Conservation (phyloP, 1,140 invertebrate genomes). For the Leptinotarsa lineolata region DNA sequence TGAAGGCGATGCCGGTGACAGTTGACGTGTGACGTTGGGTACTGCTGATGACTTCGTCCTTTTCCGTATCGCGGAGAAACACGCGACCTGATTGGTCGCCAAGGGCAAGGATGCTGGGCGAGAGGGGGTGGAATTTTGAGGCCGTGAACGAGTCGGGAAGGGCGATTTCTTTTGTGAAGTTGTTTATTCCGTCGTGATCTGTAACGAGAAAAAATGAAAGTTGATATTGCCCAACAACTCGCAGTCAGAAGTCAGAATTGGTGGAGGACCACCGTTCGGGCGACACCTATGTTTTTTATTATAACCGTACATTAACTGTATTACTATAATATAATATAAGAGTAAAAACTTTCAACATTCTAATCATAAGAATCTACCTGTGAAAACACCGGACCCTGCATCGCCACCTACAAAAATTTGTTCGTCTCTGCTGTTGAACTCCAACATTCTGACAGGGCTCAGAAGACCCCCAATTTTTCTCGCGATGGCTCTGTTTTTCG, state of each 20-base stretch:
- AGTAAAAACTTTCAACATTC: neutral
- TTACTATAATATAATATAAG: no score
- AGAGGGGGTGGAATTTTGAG: slow-evolving; percentile 34
- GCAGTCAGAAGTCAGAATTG: neutral
- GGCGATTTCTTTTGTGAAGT: slow-evolving; percentile 22
- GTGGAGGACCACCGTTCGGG: neutral
- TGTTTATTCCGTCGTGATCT: slow-evolving; percentile 9
- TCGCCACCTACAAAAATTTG: neutral
- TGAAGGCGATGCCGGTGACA: slow-evolving; percentile 37
- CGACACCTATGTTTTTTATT: neutral
- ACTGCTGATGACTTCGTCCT: slow-evolving; percentile 25
- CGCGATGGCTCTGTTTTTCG: slow-evolving; percentile 38
- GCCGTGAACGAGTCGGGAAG: slow-evolving; percentile 11
- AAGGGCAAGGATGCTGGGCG: slow-evolving; percentile 27
- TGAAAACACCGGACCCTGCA: neutral
- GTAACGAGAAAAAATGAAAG: neutral
- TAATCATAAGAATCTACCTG: neutral
- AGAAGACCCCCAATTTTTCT: slow-evolving; percentile 32
- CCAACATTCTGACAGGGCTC: slow-evolving; percentile 30
- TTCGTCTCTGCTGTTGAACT: slow-evolving; percentile 35
- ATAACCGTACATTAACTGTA: neutral
- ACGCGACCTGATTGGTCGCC: slow-evolving; percentile 35
- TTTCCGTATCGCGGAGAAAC: slow-evolving; percentile 39
- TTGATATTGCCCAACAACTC: no score
- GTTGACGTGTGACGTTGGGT: slow-evolving; percentile 33